Conservation (phyloP, 2,113 vertebrate genomes). For the Strigops habroptila region DNA sequence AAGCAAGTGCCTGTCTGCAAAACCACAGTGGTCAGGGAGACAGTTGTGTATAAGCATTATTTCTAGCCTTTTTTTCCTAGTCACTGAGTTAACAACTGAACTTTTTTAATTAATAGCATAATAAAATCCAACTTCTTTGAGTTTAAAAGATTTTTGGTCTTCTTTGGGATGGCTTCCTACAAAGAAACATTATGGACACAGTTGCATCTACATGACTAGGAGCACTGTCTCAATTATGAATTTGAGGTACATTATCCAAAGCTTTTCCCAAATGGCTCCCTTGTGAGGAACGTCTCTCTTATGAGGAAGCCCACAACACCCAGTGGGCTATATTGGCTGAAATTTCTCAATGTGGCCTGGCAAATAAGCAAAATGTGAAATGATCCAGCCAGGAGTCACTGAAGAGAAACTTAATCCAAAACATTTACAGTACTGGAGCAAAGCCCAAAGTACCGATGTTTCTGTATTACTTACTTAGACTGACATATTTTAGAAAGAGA, state of each 20-base stretch:
- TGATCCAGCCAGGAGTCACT: neutral
- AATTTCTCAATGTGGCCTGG: neutral
- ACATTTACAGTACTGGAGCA: neutral
- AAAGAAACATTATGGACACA: neutral
- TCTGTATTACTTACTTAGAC: neutral
- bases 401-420: neutral
- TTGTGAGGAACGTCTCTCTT: neutral
- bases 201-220: neutral
- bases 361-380: neutral
- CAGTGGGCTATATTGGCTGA: neutral
- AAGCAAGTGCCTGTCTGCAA: neutral
- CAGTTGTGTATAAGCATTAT: neutral
- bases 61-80: neutral
- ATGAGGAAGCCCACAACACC: neutral
- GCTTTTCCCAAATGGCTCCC: neutral
- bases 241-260: neutral
- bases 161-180: neutral
- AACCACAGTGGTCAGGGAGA: neutral
- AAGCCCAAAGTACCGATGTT: neutral
- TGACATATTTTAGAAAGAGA: neutral
- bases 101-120: neutral
- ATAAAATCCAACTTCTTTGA: neutral
- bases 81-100: neutral
- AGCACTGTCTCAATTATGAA: neutral
- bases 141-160: neutral